phyloP scores from a whole-genome alignment of 2,797 vertebrate species.

The Furcifer pardalis region DNA sequence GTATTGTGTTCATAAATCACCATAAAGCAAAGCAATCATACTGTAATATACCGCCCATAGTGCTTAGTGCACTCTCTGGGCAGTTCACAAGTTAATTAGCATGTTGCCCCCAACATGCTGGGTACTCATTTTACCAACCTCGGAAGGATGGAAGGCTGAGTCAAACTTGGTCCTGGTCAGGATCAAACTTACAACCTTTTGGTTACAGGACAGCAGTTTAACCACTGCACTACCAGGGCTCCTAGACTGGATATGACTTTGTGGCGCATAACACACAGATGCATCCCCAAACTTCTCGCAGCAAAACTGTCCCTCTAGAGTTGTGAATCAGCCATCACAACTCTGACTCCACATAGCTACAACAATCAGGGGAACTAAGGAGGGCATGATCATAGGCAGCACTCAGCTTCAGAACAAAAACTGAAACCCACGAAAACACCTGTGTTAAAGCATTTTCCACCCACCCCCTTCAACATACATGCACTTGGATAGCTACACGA shows the following conservation, averaged over 20 bases:
- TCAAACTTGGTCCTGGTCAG: too few species aligned
- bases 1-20: too few species aligned
- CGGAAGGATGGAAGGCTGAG: too few species aligned
- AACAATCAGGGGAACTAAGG: neutral
- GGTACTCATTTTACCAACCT: too few species aligned
- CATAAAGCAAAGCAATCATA: too few species aligned
- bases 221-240: too few species aligned
- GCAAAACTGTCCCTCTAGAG: neutral
- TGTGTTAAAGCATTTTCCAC: neutral
- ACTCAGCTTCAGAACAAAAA: neutral
- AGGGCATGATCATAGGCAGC: neutral
- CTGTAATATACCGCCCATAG: too few species aligned
- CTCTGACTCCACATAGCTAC: neutral
- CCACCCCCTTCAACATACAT: neutral
- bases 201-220: too few species aligned
- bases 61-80: too few species aligned
- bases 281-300: neutral
- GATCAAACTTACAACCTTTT: too few species aligned
- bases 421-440: neutral
- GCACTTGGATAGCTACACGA: neutral
- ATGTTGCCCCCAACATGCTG: too few species aligned
- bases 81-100: too few species aligned
- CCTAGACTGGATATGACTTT: neutral
- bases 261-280: neutral
- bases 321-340: neutral